A percentile compares a stretch with the other conserved stretches of the same genome.
Evolutionary conservation across 2,797 vertebrate genomes (phyloP).

Genomic region (Notamacropus eugenii): DNA sequence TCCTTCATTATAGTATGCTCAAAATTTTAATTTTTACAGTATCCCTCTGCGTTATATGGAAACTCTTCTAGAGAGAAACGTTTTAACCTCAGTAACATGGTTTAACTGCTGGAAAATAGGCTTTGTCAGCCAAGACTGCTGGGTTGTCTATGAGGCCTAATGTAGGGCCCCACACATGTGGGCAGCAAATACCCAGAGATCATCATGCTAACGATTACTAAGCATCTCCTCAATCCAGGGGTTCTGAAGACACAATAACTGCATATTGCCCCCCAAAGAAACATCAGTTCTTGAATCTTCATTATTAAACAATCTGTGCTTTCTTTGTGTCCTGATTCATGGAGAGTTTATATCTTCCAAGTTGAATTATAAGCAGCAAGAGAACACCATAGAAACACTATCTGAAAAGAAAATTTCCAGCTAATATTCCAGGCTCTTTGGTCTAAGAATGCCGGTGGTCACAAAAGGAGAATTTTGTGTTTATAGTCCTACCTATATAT

Average conservation of each 20-base stretch:
- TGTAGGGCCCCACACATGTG: not conserved
- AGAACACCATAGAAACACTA: slow-evolving; percentile 48
- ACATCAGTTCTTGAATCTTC: slow-evolving; percentile 73
- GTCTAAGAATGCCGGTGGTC: slow-evolving; percentile 41
- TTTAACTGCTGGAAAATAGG: slow-evolving; percentile 45
- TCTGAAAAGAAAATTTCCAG: slow-evolving; percentile 5
- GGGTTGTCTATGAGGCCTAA: slow-evolving; percentile 10
- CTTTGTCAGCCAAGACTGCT: not conserved
- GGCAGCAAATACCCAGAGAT: not conserved
- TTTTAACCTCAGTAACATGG: slow-evolving; percentile 51
- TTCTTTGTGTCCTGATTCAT: slow-evolving; percentile 74
- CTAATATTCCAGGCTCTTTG: slow-evolving; percentile 23
- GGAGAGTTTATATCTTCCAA: slow-evolving; percentile 65
- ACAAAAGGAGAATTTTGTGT: not conserved
- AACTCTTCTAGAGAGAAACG: not conserved
- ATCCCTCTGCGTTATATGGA: slow-evolving; percentile 34
- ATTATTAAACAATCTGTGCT: slow-evolving; percentile 75
- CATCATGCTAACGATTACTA: slow-evolving; percentile 66
- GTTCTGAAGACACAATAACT: slow-evolving; percentile 74
- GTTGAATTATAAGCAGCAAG: slow-evolving; percentile 67
- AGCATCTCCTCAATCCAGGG: slow-evolving; percentile 56
- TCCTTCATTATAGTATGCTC: slow-evolving; percentile 17
- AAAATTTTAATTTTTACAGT: slow-evolving; percentile 64
- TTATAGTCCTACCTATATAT: not conserved
- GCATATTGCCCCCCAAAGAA: slow-evolving; percentile 75